phyloP scores from a whole-genome alignment of 2,113 vertebrate species.

The Limnothrissa miodon region DNA sequence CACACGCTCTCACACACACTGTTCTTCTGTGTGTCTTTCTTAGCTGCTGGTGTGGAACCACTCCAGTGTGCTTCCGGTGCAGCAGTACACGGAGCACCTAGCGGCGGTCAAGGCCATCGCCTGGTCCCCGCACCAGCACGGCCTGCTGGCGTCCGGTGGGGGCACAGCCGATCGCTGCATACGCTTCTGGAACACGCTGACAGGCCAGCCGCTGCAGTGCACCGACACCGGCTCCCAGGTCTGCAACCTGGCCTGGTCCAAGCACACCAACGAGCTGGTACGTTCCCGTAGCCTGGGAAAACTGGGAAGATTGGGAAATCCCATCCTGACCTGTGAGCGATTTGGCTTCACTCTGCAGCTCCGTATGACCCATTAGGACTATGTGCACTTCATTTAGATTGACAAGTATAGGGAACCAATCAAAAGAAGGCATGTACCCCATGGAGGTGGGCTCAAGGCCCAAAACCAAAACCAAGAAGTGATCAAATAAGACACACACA shows the following conservation, averaged over 20 bases:
- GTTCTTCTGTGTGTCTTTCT: background rate
- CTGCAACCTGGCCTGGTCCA: constrained; percentile 99
- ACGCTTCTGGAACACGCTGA: constrained; percentile 98
- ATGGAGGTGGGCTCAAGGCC: too few relatives aligned
- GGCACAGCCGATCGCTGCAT: constrained; percentile 97
- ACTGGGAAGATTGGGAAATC: too few relatives aligned
- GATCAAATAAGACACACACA: too few relatives aligned
- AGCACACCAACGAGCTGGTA: constrained; percentile 96
- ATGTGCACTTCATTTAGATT: too few relatives aligned
- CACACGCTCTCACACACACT: too few relatives aligned
- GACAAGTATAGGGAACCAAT: too few relatives aligned
- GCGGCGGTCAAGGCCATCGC: constrained; percentile 97
- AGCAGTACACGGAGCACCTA: constrained; percentile 96
- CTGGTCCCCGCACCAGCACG: constrained; percentile 97
- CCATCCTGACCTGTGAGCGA: too few relatives aligned
- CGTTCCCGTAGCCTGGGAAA: background rate
- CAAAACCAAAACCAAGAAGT: too few relatives aligned
- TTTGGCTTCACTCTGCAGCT: too few relatives aligned
- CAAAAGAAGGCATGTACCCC: too few relatives aligned
- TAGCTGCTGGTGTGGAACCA: constrained; percentile 98
- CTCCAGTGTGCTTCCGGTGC: constrained; percentile 90
- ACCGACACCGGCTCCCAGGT: constrained; percentile 96
- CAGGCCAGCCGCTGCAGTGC: constrained; percentile 93
- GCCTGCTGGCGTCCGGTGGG: constrained; percentile 89
- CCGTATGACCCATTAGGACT: too few relatives aligned